Evolutionary conservation across 2,888 invertebrate genomes (phyloP), one percentile per base, ranked within the genome.

Genomic region (Odontothrips loti): DNA sequence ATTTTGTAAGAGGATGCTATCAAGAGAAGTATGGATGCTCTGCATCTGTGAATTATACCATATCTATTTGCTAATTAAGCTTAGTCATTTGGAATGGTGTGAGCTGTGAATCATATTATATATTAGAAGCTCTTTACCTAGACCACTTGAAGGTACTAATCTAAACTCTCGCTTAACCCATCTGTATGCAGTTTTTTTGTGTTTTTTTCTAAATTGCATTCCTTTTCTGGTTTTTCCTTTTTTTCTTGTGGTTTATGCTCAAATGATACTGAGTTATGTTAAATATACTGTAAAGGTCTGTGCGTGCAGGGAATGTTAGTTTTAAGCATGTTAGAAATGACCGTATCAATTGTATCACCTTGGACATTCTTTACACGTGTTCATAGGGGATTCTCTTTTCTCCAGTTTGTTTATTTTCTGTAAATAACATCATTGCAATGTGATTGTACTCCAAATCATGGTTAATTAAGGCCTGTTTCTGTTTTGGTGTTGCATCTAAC

Each of bases 71-170:
- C 68, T 75, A 27, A 27, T 51, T 15, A 58, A 20, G 58, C 58
- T 58, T 58, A 58, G 58, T 58, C 58, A 58, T 15, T 20, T 20
- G 20, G 58, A 58, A 20, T 58, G 58, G 4, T 58, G 58, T 58
- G 58, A 58, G 58, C 58, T 58, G 20, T 58, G 58, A 20, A 79
- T 79, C 84, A 8, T 85, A 91, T 95, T 82, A 96, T 93, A 91
- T 96, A 80, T 88, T 97, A 82, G 96, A 96, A 0, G 96, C 96
- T 0, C 90, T 97, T 81, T 58, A 0, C 17, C 6, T 58, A 58
- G 58, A n/a, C n/a, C 0, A 0, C 20, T 17, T 6, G 15, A 58
- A 58, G n/a, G 0, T 58, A 58, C 12, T 58, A 58, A 51, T 51
- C 12, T 51, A 10, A n/a, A 17, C n/a, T 58, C 15, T 11, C 10